phyloP scores from a whole-genome alignment of 2,113 vertebrate genomes.

The Casuarius casuarius region DNA sequence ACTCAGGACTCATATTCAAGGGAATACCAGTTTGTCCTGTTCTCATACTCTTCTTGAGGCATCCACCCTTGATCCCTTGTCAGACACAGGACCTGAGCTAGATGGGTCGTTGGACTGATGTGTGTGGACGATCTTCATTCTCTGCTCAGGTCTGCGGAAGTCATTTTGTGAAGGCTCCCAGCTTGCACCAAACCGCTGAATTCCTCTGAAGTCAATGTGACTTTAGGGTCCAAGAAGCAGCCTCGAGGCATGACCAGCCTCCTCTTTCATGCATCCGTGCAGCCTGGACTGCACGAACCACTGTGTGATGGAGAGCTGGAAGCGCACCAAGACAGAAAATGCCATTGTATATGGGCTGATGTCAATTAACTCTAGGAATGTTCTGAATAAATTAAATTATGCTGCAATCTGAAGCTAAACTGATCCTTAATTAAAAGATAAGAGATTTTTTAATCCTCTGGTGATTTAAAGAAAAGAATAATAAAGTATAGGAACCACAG shows the following conservation, averaged over 20 bases:
- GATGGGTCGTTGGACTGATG: not conserved
- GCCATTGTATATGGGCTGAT: not conserved
- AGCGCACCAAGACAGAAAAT: not conserved
- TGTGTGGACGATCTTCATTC: not conserved
- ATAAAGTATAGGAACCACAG: not conserved
- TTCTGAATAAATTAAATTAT: slow-evolving; percentile 60
- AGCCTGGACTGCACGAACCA: not conserved
- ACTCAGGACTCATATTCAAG: not conserved
- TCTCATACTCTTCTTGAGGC: not conserved
- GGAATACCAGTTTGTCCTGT: not conserved
- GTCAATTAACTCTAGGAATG: not conserved
- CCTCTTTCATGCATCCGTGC: not conserved
- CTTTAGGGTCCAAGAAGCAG: not conserved
- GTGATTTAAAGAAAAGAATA: not conserved
- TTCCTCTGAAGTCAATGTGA: not conserved
- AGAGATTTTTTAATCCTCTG: slow-evolving; percentile 14
- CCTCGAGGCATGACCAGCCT: not conserved
- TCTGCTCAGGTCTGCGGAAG: not conserved
- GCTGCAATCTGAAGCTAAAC: slow-evolving; percentile 32
- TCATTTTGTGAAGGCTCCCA: not conserved
- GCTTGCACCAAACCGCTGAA: not conserved
- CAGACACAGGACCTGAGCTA: not conserved
- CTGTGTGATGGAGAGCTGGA: not conserved
- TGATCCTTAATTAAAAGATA: slow-evolving; percentile 67
- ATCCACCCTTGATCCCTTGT: not conserved